Evolutionary conservation across 37 sponge, comb jelly and placozoan species (phyloP).

Genomic region (Beroe forskalii): DNA sequence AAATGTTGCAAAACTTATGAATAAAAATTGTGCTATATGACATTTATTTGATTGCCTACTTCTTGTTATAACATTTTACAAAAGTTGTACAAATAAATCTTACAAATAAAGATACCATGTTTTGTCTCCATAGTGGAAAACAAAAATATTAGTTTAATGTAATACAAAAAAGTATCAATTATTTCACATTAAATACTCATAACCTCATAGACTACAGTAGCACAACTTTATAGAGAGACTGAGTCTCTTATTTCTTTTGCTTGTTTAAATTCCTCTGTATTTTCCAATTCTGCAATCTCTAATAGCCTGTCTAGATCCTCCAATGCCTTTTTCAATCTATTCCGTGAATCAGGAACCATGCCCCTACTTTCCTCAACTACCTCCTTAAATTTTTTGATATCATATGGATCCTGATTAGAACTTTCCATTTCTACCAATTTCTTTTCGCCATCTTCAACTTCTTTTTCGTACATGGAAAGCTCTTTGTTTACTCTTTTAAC

Average conservation of each 20-base stretch:
- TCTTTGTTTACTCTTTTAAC: conserved; percentile 50
- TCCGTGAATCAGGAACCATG: conserved; percentile 37
- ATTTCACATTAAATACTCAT: too few relatives aligned
- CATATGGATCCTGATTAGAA: conserved; percentile 1
- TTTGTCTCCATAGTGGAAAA: too few relatives aligned
- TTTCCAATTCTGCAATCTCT: neutral
- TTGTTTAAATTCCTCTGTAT: neutral
- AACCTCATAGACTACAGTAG: too few relatives aligned
- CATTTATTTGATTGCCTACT: too few relatives aligned
- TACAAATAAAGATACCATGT: too few relatives aligned
- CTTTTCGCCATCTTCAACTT: conserved; percentile 33
- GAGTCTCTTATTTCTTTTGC: conserved; percentile 43
- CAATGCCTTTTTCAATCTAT: conserved; percentile 32
- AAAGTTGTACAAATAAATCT: too few relatives aligned
- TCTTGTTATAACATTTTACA: too few relatives aligned
- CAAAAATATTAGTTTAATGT: too few relatives aligned
- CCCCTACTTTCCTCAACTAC: conserved; percentile 32
- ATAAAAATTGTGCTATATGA: too few relatives aligned
- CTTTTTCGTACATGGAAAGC: conserved; percentile 39
- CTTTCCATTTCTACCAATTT: conserved; percentile 28
- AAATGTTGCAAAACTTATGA: too few relatives aligned
- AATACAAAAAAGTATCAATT: too few relatives aligned
- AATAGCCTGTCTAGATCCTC: conserved; percentile 27
- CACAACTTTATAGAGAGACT: neutral
- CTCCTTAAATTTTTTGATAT: conserved; percentile 45